These are phyloP conservation scores for Catamblyrhynchus diadema DNA, from an alignment of 2,797 vertebrate genomes.

Conservation along the genomic window DNA sequence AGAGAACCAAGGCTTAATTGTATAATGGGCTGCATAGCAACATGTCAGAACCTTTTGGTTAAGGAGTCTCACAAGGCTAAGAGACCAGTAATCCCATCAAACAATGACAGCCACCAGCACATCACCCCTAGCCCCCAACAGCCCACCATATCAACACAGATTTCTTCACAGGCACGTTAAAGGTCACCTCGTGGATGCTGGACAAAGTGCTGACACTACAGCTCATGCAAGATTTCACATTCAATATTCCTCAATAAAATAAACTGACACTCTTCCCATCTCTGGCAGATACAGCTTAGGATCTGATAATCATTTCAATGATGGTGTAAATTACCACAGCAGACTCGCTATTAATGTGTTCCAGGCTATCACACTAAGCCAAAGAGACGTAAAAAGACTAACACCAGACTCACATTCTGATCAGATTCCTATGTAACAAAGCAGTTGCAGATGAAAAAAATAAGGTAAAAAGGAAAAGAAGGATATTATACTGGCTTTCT, in stretches of 20 bases:
- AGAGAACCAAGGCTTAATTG: not conserved
- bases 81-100: not conserved
- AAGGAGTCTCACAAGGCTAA: not conserved
- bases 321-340: not conserved
- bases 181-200: not conserved
- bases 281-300: not conserved
- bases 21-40: not conserved
- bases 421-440: not conserved
- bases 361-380: not conserved
- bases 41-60: not conserved
- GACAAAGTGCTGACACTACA: not conserved
- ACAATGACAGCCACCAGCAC: not conserved
- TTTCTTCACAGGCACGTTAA: not conserved
- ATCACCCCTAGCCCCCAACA: not conserved
- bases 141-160: not conserved
- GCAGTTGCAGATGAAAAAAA: not conserved
- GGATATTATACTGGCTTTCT: not conserved
- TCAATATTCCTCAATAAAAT: conserved; percentile 3
- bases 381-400: not conserved
- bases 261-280: not conserved
- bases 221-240: not conserved
- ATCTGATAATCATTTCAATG: not conserved
- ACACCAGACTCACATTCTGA: not conserved
- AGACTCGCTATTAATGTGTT: not conserved
- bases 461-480: not conserved